Evolutionary conservation across 2,113 vertebrate species (phyloP), one percentile per base, ranked within the genome.

Genomic region (Oncorhynchus masou): DNA sequence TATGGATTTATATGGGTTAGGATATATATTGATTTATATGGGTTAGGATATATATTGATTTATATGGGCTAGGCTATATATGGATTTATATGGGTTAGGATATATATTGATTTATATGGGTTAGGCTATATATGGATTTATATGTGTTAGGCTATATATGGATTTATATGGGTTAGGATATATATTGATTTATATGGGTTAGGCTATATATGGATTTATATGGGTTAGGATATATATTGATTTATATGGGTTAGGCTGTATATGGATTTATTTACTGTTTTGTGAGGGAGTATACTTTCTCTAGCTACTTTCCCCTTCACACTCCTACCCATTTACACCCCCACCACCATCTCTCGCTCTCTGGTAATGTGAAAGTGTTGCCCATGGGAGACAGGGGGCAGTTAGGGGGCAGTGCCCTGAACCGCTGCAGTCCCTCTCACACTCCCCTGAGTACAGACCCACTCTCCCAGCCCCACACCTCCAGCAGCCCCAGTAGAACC

Each of bases 371-470:
- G 12, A 54, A 54, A 54, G 51, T 54, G 12, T 54, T 19, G 5
- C 66, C 66, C 66, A 19, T 15, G 66, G 39, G 68, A n/a, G 34
- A 48, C 31, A 19, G 8, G n/a, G 16, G 4, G 68, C 68, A 62
- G 75, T 79, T 79, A 66, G 65, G 11, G 27, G 45, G 67, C 39
- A 15, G 25, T 51, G 70, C 74, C 78, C 84, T 68, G 19, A 11
- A 77, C 71, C 39, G 16, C 68, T 66, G 15, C 51, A 15, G 66
- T 68, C 70, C 74, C 67, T 84, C 62, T 78, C 66, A 66, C 68
- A 24, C 73, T 39, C 68, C n/a, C 34, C 57, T 83, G 80, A 85
- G 86, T 88, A 81, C 70, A 77, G 68, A 22, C 65, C 74, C 27
- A 29, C 69, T 68, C 57, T 74, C 57, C 62, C 62, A 25, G 27